These are phyloP conservation scores for Podarcis raffonei DNA, from an alignment of 2,113 vertebrate genomes.

Conservation along the genomic window DNA sequence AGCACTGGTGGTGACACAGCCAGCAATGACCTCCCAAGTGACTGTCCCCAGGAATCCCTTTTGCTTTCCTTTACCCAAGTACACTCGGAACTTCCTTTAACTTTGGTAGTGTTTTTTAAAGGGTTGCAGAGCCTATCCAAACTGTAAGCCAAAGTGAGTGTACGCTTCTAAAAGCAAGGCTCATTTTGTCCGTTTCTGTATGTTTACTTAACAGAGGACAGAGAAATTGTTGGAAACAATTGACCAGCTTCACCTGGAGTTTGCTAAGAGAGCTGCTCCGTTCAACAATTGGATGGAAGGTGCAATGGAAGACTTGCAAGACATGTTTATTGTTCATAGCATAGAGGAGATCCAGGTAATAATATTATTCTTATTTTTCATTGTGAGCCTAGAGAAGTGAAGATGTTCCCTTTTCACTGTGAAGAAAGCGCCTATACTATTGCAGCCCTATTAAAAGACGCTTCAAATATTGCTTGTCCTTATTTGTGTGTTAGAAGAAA, in stretches of 20 bases:
- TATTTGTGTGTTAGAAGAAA: not conserved
- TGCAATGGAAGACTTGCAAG: constrained; percentile 89
- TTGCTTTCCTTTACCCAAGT: not conserved
- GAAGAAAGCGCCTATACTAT: not conserved
- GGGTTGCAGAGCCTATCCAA: not conserved
- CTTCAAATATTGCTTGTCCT: not conserved
- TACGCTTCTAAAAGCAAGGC: constrained; percentile 10
- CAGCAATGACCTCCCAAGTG: too few species aligned
- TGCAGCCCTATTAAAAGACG: not conserved
- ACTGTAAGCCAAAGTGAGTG: not conserved
- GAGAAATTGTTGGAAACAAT: constrained; percentile 85
- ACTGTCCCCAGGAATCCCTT: too few species aligned
- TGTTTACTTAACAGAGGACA: constrained; percentile 71
- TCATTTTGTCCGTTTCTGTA: constrained; percentile 16
- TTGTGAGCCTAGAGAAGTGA: constrained; percentile 14
- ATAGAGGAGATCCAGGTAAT: constrained; percentile 96
- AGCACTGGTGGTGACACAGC: too few species aligned
- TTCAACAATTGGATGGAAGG: constrained; percentile 90
- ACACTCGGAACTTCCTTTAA: not conserved
- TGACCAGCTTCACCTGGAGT: constrained; percentile 84
- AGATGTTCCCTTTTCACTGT: constrained; percentile 6
- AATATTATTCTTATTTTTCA: not conserved
- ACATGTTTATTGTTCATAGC: constrained; percentile 94
- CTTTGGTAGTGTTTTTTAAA: constrained; percentile 11
- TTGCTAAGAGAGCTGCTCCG: constrained; percentile 84